Base-by-base conservation (phyloP, 2,888 invertebrate genomes). In the Nomada ruficornis region DNA sequence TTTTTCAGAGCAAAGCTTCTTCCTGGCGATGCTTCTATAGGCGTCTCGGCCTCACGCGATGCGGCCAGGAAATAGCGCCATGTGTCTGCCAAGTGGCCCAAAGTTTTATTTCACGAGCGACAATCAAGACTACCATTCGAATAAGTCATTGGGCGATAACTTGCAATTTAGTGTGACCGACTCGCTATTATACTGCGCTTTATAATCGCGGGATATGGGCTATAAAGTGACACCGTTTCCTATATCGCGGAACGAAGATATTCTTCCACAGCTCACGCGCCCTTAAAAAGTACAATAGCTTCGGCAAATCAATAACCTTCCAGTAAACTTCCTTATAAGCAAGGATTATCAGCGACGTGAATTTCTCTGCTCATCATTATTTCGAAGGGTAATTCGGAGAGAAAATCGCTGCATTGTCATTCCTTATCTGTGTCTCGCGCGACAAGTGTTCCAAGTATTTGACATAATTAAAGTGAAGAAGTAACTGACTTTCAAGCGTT, bases 11-110 rank as follows among this genome's bases (percentile, higher is more conserved):
- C 52, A 18, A 44, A 57, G 18, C 65, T 81, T 57, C 73, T 72
- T 71, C 55, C 70, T 74, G 75, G 80, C 83, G 71, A 73, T 50
- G 50, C 64, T 75, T 55, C 77, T 82, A 71, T 80, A 77, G 57
- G 64, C 64, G 42, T 60, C 71, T 26, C 36, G 73, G 55, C 50
- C 68, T 78, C 75, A 68, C 78, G 73, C 84, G 75, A 85, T 44
- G 70, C 52, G 67, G 29, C 78, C 73, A 55, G 78, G 69, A 73
- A 84, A 79, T 84, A 73, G 67, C 18, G 52, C 57, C 29, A 47
- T 50, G 63, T 54, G 69, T 64, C 75, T 71, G 82, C 68, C 74
- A 68, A 71, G 57, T 55, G 62, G 64, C 42, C 78, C 11, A 69
- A 63, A 67, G 26, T 70, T 80, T 67, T 69, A 65, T 60, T 68